Conservation (phyloP, 2,888 invertebrate species). For the Amphipoea oculea region DNA sequence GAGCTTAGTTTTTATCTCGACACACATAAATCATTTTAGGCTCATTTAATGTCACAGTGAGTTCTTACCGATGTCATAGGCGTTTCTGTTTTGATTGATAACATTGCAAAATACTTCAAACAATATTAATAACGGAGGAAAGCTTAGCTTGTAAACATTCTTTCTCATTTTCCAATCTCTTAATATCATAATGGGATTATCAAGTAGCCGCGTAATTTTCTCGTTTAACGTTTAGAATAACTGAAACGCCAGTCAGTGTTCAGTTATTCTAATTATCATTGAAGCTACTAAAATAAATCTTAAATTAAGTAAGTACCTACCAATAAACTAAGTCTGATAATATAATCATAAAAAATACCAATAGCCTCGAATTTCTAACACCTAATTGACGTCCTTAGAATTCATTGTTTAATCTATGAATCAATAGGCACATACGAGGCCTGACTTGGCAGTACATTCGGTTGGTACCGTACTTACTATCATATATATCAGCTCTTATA, state of each 20-base stretch:
- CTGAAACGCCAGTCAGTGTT: no score
- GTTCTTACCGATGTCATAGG: slow-evolving; percentile 70
- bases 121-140: slow-evolving; percentile 7
- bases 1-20: slow-evolving; percentile 70
- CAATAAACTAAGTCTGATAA: not conserved
- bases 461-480: not conserved
- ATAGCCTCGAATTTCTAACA: not conserved
- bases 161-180: slow-evolving; percentile 12
- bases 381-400: not conserved
- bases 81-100: slow-evolving; percentile 73
- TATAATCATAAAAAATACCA: not conserved
- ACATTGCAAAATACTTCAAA: slow-evolving; percentile 50
- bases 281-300: not conserved
- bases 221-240: not conserved
- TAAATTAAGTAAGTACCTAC: not conserved
- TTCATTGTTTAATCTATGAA: not conserved
- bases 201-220: slow-evolving; percentile 1
- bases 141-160: slow-evolving; percentile 3
- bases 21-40: slow-evolving; percentile 76
- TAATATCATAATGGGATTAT: slow-evolving; percentile 10
- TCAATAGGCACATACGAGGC: not conserved
- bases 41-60: slow-evolving; percentile 73
- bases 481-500: not conserved
- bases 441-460: not conserved
- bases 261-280: not conserved